Evolutionary conservation across 1,140 invertebrate genomes (phyloP), one percentile per base, ranked within the genome.

Genomic region (Antheraea pernyi): DNA sequence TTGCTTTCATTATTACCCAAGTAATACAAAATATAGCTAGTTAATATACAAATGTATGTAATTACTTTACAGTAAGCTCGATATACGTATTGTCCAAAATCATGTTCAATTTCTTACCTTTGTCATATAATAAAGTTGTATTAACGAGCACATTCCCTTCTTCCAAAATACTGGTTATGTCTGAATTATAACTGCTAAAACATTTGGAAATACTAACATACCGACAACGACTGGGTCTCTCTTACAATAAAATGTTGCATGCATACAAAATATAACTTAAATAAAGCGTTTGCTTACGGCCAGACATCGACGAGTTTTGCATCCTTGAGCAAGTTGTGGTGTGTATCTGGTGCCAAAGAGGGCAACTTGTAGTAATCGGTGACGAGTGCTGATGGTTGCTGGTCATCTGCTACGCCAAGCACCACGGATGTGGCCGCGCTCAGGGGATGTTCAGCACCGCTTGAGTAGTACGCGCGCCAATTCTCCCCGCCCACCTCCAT

Each of bases 301-400:
- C 91, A 93, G 67, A 92, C 79, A 72, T 90, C 85, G 9, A 83
- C 74, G 39, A 86, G 77, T 70, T 86, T 86, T 2, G 78, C 81
- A 68, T 92, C 92, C 73, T 92, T 92, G 70, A 90, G 87, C 19
- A 92, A 77, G 66, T 76, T 88, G 62, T 91, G 84, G 68, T 88
- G 86, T 3, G 87, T 76, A 59, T 92, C 86, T 71, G 89, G 90
- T 6, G 72, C 83, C 5, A 92, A 77, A 5, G 91, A 82, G 13
- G 92, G 92, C 75, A 93, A 82, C 77, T 93, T 92, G 83, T 93
- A 93, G 78, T 92, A 93, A 73, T 93, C 91, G 59, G 88, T 85
- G 70, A 90, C 83, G 58, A 90, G 81, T 7, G 90, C 70, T 72
- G 87, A 82, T 8, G 81, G 83, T 69, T 87, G 85, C 64, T 60